A percentile compares a stretch with the other conserved stretches of the same genome.
phyloP scores from a whole-genome alignment of 2,888 invertebrate genomes.

The Hydroisotoma schaefferi region DNA sequence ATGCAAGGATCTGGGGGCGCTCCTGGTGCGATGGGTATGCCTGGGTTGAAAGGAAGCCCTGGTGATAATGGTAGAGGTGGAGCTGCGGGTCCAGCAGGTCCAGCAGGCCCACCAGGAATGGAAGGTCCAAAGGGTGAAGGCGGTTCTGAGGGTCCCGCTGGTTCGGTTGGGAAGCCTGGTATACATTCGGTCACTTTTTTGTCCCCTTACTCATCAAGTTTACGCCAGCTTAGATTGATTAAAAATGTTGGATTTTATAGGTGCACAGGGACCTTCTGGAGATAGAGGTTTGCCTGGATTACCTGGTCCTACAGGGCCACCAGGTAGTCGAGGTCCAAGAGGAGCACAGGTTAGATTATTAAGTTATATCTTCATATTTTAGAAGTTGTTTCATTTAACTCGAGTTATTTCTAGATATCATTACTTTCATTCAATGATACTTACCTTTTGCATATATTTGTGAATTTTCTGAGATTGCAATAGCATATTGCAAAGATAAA shows the following conservation, averaged over 20 bases:
- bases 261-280: conserved; percentile 65
- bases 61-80: conserved; percentile 71
- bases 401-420: not conserved
- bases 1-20: conserved; percentile 66
- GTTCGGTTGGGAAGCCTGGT: conserved; percentile 68
- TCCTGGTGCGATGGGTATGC: conserved; percentile 65
- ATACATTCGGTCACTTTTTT: no score
- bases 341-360: conserved; percentile 65
- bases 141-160: conserved; percentile 65
- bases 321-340: conserved; percentile 64
- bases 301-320: conserved; percentile 62
- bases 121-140: conserved; percentile 72
- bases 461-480: no score
- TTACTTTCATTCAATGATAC: conserved; percentile 10
- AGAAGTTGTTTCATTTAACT: conserved; percentile 34
- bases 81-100: conserved; percentile 62
- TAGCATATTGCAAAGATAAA: no score
- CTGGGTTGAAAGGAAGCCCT: conserved; percentile 66
- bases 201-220: no score
- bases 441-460: no score
- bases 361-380: conserved; percentile 22
- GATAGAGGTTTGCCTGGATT: conserved; percentile 61
- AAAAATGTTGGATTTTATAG: conserved; percentile 32
- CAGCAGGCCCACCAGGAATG: conserved; percentile 66
- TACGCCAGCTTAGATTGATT: no score